Base-by-base conservation (phyloP, 2,113 vertebrate species). In the Rhagologus leucostigma region DNA sequence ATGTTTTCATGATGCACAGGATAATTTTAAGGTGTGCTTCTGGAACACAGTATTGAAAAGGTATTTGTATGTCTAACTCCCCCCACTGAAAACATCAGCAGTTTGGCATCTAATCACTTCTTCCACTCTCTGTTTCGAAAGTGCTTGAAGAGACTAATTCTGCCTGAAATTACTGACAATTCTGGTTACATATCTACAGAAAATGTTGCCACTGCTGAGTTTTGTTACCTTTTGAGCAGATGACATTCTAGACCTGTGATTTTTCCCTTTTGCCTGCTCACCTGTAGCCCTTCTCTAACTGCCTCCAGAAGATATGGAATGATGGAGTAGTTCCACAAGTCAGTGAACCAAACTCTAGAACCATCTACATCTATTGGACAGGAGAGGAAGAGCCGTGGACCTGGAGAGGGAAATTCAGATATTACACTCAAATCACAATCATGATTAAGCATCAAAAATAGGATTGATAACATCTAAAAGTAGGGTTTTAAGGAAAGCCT, bases 301-400 rank as follows among this genome's bases (percentile, higher is more conserved):
- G 99, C 99, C 97, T 99, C 99, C 97, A 99, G 98, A 96, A 99
- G 99, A 92, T 99, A 99, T 0, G 99, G 99, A 94, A 99, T 99
- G 92, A 99, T 99, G 56, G 99, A 99, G 96, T 99, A 99, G 97
- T 99, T 99, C 99, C 99, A 99, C 90, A 99, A 96, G 93, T 99
- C 99, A 1, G 99, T 99, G 98, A 99, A 99, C 99, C 99, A 99
- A 94, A 99, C 99, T 89, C 99, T 98, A 30, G 99, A 99, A 52
- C 99, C 99, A 49, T 99, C 99, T 84, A 99, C 99, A 6, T 99
- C 99, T 94, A 99, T 99, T 9, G 99, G 99, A 90, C 99, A 99
- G 1, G 99, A 99, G 77, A 99, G 98, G 97, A 99, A 99, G 82
- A 99, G 98, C 27, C 99, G 98, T 29, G 99, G 99, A 76, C 99